Conservation (phyloP, 1,140 invertebrate species). For the Macrocentrus cingulum region DNA sequence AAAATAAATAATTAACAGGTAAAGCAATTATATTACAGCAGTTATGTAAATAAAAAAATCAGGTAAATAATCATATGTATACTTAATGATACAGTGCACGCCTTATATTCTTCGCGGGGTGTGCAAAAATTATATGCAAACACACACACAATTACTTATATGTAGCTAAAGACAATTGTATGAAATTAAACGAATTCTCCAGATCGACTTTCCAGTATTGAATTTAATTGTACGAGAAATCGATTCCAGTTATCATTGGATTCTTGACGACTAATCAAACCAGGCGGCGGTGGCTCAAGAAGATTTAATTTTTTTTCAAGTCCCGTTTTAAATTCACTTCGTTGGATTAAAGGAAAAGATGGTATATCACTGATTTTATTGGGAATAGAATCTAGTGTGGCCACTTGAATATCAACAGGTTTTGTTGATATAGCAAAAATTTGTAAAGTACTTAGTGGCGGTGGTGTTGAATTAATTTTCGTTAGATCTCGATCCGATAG, state of each 20-base stretch:
- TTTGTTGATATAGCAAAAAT: conserved; percentile 53
- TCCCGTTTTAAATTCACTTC: conserved; percentile 29
- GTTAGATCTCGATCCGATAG: conserved; percentile 2
- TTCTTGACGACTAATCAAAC: conserved; percentile 49
- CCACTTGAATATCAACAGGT: conserved; percentile 43
- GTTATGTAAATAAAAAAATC: too few relatives aligned
- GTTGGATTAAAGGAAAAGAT: conserved; percentile 41
- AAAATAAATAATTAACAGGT: too few relatives aligned
- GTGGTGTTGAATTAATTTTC: conserved; percentile 30
- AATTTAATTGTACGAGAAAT: conserved; percentile 53
- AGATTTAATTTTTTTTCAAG: conserved; percentile 46
- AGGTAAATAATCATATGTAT: too few relatives aligned
- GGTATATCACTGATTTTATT: conserved; percentile 45
- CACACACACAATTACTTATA: too few relatives aligned
- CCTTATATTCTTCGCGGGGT: too few relatives aligned
- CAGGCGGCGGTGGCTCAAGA: conserved; percentile 51
- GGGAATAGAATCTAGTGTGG: conserved; percentile 31
- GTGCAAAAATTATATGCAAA: too few relatives aligned
- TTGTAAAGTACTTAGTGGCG: conserved; percentile 48
- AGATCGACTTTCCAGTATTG: conserved; percentile 52
- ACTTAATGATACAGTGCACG: too few relatives aligned
- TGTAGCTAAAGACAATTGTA: too few relatives aligned
- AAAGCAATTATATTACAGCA: too few relatives aligned
- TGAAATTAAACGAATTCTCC: conserved; percentile 50
- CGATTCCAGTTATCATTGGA: conserved; percentile 54